phyloP scores from a whole-genome alignment of 2,888 invertebrate genomes.

The Saturnia pavonia region DNA sequence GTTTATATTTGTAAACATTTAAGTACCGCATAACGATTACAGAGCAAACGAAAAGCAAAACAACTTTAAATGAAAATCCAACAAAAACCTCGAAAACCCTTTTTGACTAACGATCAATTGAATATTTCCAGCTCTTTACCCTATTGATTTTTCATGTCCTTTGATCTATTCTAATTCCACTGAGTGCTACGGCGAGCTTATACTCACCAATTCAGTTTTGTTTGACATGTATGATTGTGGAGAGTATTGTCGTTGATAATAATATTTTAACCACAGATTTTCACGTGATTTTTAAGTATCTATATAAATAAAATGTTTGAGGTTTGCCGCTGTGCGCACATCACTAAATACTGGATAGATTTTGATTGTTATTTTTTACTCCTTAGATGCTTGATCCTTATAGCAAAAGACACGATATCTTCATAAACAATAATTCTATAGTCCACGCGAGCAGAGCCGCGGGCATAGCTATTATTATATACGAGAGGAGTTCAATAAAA shows the following conservation, averaged over 20 bases:
- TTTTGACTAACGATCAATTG: constrained; percentile 62
- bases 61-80: constrained; percentile 71
- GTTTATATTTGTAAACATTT: constrained; percentile 21
- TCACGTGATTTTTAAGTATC: no score
- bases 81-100: constrained; percentile 63
- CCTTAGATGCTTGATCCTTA: no score
- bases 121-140: constrained; percentile 64
- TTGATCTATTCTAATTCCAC: constrained; percentile 64
- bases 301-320: no score
- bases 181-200: constrained; percentile 35
- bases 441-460: no score
- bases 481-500: no score
- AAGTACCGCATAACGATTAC: constrained; percentile 10
- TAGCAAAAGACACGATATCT: no score
- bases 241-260: not conserved
- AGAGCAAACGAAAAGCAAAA: constrained; percentile 42
- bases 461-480: no score
- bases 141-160: constrained; percentile 62
- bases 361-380: no score
- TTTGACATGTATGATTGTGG: constrained; percentile 9
- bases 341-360: no score
- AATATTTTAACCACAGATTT: not conserved
- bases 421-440: no score
- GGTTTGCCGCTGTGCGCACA: no score
- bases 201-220: constrained; percentile 17